A percentile compares a stretch with the other conserved stretches of the same genome.
Conservation (phyloP, 2,888 invertebrate genomes). For the Neoitamus cyanurus region DNA sequence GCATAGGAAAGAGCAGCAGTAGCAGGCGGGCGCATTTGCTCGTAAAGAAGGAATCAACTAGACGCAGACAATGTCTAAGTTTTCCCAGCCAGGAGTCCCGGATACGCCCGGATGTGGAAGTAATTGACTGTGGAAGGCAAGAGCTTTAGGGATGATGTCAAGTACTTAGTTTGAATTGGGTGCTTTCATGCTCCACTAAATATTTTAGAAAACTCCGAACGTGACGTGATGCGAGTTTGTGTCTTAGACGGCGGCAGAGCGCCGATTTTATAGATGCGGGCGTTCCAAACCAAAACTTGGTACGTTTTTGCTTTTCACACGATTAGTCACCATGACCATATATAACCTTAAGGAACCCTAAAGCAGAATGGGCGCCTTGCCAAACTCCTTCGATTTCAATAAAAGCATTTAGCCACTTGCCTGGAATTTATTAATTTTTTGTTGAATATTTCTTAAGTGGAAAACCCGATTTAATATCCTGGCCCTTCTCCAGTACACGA, state of each 20-base stretch:
- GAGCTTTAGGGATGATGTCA: constrained; percentile 32
- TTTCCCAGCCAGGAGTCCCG: not conserved
- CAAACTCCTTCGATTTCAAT: not conserved
- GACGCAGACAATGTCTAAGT: constrained; percentile 18
- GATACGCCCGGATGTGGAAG: constrained; percentile 12
- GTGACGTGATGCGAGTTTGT: not conserved
- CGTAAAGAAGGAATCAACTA: constrained; percentile 9
- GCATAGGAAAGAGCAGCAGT: not conserved
- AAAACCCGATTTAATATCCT: not conserved
- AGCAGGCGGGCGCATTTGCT: not conserved
- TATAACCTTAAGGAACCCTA: too few relatives aligned
- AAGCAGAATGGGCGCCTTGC: not conserved
- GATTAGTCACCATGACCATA: not conserved
- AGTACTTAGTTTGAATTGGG: constrained; percentile 33
- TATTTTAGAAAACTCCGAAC: constrained; percentile 11
- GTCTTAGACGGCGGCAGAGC: not conserved
- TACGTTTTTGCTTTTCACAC: not conserved
- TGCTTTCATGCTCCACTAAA: constrained; percentile 26
- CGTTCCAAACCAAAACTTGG: not conserved
- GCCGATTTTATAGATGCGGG: not conserved
- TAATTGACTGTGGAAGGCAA: constrained; percentile 33
- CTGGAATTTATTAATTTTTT: not conserved
- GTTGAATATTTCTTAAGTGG: not conserved
- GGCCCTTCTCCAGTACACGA: not conserved
- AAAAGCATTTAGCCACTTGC: not conserved